Percentiles rank a stretch among this genome's conserved stretches.
phyloP scores from a whole-genome alignment of 2,113 vertebrate genomes.

The Phrynosoma platyrhinos region DNA sequence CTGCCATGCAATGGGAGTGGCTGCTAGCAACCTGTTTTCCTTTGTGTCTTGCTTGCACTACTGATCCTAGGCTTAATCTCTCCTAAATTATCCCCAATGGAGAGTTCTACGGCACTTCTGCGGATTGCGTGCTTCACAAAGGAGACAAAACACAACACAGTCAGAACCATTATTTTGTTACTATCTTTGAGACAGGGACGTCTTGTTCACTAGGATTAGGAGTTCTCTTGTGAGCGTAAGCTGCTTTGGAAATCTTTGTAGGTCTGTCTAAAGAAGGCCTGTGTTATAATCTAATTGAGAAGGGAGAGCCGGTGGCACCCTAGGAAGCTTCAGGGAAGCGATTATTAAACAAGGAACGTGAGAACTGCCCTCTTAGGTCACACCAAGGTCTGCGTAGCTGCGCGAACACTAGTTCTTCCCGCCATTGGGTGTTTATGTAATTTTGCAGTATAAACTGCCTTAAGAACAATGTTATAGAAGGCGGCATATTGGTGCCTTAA shows the following conservation, averaged over 20 bases:
- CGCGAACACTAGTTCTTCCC: no score
- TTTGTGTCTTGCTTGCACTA: background rate
- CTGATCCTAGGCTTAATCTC: background rate
- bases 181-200: background rate
- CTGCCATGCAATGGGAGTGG: background rate
- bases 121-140: background rate
- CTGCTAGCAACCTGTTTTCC: background rate
- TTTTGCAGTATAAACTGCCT: background rate
- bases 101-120: background rate
- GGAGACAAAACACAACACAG: background rate
- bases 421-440: background rate
- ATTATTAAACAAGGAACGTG: constrained; percentile 5
- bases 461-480: background rate
- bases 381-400: background rate
- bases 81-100: background rate
- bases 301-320: background rate
- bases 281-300: fast-evolving
- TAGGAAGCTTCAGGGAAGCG: constrained; percentile 4
- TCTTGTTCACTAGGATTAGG: background rate
- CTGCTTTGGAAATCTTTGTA: constrained; percentile 20
- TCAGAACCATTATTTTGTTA: background rate
- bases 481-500: no score
- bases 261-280: background rate
- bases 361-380: background rate
- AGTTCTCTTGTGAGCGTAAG: background rate